Conservation (phyloP, 2,113 vertebrate genomes). For the Chionomys nivalis region DNA sequence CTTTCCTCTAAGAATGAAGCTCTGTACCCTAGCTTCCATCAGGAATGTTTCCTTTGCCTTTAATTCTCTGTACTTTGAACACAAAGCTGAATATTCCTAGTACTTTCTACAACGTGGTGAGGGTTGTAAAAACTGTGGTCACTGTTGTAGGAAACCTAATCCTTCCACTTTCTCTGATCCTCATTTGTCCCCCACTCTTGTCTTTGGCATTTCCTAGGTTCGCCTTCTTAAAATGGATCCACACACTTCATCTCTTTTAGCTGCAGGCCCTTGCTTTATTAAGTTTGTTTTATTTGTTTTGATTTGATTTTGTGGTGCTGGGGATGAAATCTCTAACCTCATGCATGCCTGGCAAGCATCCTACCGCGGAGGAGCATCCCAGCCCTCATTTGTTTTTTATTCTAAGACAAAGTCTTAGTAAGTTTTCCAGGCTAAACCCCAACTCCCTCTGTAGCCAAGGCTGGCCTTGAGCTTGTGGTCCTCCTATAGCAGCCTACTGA, state of each 20-base stretch:
- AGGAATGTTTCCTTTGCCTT: background rate
- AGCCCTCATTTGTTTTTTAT: background rate
- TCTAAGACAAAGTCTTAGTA: background rate
- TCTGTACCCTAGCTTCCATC: background rate
- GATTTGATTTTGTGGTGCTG: background rate
- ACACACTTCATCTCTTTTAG: background rate
- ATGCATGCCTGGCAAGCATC: background rate
- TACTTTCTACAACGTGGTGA: background rate
- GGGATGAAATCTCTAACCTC: background rate
- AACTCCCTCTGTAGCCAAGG: background rate
- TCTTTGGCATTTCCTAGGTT: background rate
- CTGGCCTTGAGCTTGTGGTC: background rate
- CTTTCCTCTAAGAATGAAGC: rapidly evolving
- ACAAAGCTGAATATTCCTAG: background rate
- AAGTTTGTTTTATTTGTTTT: background rate
- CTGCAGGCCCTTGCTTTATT: background rate
- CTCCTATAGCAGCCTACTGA: background rate
- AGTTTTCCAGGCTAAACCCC: background rate
- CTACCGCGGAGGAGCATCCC: background rate
- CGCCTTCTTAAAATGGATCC: background rate
- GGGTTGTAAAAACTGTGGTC: background rate
- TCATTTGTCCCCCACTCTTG: background rate
- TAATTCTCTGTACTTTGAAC: background rate
- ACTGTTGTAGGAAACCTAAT: background rate
- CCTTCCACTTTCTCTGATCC: too few species aligned